A percentile compares a stretch with the other conserved stretches of the same genome.
Evolutionary conservation across 2,113 vertebrate species (phyloP).

Genomic region (Etia nguti): DNA sequence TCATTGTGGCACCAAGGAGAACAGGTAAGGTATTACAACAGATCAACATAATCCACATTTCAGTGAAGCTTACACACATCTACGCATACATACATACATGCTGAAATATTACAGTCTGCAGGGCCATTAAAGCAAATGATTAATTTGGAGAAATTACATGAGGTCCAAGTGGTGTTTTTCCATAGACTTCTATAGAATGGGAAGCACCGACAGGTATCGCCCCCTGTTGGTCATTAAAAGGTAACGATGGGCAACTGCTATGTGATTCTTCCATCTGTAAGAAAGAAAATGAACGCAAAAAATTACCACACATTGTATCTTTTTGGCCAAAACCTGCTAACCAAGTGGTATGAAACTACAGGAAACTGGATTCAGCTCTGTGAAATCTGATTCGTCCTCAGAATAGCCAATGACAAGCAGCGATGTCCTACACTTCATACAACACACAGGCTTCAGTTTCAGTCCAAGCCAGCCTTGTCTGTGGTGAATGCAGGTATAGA

Average conservation of each 20-base stretch:
- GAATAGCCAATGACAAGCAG: slow-evolving; percentile 26
- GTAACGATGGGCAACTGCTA: neutral
- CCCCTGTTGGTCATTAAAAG: neutral
- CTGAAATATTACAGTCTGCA: neutral
- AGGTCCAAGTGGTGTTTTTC: neutral
- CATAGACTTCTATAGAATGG: neutral
- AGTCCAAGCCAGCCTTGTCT: slow-evolving; percentile 10
- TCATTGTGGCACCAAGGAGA: neutral
- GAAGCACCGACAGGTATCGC: neutral
- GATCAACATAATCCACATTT: neutral
- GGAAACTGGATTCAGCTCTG: slow-evolving; percentile 20
- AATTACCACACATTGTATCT: neutral
- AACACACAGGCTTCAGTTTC: slow-evolving; percentile 46
- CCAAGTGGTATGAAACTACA: neutral
- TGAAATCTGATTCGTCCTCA: slow-evolving; percentile 48
- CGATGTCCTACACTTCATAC: slow-evolving; percentile 32
- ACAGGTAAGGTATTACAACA: neutral
- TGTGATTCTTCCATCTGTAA: neutral
- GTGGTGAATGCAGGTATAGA: slow-evolving; percentile 41
- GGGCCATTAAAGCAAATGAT: neutral
- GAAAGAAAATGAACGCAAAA: neutral
- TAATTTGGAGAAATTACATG: neutral
- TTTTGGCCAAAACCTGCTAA: neutral
- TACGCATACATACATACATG: neutral
- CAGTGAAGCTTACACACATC: neutral